phyloP scores from a whole-genome alignment of 2,113 vertebrate species.

The Perca flavescens region DNA sequence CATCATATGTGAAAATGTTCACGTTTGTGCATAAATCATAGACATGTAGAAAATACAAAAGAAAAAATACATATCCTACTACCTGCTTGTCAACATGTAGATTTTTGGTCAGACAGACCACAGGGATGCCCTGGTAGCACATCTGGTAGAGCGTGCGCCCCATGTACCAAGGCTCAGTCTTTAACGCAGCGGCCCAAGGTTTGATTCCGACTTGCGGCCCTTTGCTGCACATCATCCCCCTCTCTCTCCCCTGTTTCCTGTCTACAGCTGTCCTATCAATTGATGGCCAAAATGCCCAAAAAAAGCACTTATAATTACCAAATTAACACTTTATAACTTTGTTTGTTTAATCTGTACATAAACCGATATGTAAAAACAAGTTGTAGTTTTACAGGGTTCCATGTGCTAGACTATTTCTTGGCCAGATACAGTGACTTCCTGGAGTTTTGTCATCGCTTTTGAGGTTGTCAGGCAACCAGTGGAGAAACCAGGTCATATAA shows the following conservation, averaged over 20 bases:
- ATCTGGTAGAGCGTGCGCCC: no score
- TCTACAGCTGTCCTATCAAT: no score
- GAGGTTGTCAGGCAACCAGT: not conserved
- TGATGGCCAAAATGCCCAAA: no score
- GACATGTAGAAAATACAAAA: constrained; percentile 17
- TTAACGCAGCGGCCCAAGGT: no score
- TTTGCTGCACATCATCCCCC: no score
- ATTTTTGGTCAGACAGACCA: not conserved
- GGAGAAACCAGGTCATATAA: not conserved
- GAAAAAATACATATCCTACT: not conserved
- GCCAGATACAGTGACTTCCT: not conserved
- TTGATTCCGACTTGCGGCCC: no score
- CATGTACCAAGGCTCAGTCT: no score
- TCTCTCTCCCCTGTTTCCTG: not conserved
- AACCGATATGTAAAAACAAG: not conserved
- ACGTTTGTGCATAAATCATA: constrained; percentile 32
- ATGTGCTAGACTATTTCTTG: not conserved
- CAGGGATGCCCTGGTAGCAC: no score
- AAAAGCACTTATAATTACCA: not conserved
- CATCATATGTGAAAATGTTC: constrained; percentile 36
- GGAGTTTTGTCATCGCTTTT: not conserved
- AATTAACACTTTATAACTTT: not conserved
- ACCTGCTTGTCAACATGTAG: constrained; percentile 16
- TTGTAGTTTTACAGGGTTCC: not conserved
- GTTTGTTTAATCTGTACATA: not conserved